Evolutionary conservation across 1,140 invertebrate species (phyloP).

Genomic region (Tetraneura akinire): DNA sequence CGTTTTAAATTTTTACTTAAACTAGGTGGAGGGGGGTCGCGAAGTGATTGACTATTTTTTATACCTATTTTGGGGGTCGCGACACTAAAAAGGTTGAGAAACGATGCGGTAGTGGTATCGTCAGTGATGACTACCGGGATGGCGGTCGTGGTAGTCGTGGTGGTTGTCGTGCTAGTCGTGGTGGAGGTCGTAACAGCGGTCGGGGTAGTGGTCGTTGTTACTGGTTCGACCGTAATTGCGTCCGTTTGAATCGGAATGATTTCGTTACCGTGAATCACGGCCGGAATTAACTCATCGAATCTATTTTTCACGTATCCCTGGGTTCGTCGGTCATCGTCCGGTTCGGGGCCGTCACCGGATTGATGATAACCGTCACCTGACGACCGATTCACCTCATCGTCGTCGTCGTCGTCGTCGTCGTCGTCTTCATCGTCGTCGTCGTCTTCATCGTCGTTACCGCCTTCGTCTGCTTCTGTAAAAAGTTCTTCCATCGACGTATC

Average conservation of each 20-base stretch:
- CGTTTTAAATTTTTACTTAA: no score
- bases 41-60: no score
- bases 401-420: no score
- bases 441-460: slow-evolving; percentile 36
- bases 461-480: slow-evolving; percentile 14
- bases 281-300: no score
- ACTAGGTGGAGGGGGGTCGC: no score
- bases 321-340: background rate
- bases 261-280: no score
- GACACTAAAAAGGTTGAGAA: no score
- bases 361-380: slow-evolving; percentile 34
- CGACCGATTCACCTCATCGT: slow-evolving; percentile 27
- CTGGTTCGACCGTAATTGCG: background rate
- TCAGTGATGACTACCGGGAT: background rate
- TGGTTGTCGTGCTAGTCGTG: background rate
- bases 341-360: slow-evolving; percentile 16
- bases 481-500: background rate
- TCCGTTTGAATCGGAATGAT: no score
- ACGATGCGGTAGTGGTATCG: no score
- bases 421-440: no score
- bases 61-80: no score
- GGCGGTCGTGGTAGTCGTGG: background rate
- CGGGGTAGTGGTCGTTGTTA: background rate
- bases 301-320: no score
- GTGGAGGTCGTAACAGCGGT: background rate